Evolutionary conservation across 2,113 vertebrate species (phyloP).

Genomic region (Hippocampus comes): DNA sequence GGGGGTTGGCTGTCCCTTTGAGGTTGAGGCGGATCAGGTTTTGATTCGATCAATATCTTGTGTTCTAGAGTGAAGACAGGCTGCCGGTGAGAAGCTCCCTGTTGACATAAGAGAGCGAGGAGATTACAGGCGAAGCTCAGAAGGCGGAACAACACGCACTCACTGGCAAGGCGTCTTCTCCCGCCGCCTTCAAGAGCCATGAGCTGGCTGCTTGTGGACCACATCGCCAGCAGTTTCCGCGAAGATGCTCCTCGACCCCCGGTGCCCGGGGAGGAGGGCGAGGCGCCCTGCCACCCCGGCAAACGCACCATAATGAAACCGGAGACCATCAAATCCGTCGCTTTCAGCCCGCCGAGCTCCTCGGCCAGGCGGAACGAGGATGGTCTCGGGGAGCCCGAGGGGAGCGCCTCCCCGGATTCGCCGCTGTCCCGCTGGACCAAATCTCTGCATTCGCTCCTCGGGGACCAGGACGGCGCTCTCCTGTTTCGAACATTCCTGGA

Average conservation of each 20-base stretch:
- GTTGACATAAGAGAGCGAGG: constrained; percentile 92
- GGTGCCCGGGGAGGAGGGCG: constrained; percentile 95
- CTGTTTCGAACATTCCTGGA: constrained; percentile 95
- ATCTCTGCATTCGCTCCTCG: constrained; percentile 90
- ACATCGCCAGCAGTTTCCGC: constrained; percentile 87
- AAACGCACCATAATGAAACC: constrained; percentile 74
- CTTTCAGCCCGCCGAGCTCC: constrained; percentile 69
- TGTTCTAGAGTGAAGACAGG: constrained; percentile 86
- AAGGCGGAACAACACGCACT: constrained; percentile 53
- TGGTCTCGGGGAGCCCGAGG: constrained; percentile 92
- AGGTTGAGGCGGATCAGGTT: constrained; percentile 91
- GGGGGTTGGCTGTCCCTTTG: constrained; percentile 79
- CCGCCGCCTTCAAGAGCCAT: constrained; percentile 77
- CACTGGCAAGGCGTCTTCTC: constrained; percentile 22
- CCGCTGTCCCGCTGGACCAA: constrained; percentile 92
- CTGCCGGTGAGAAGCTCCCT: constrained; percentile 82
- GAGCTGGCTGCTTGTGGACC: constrained; percentile 88
- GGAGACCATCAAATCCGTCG: constrained; percentile 69
- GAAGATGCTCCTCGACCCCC: constrained; percentile 97
- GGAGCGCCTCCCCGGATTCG: constrained; percentile 91
- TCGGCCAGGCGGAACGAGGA: constrained; percentile 87
- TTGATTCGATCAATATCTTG: constrained; percentile 95
- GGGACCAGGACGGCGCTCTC: constrained; percentile 93
- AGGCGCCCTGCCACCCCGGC: constrained; percentile 78
- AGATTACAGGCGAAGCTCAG: constrained; percentile 76